Evolutionary conservation across 2,888 invertebrate genomes (phyloP).

Genomic region (Ptychoptera contaminata): DNA sequence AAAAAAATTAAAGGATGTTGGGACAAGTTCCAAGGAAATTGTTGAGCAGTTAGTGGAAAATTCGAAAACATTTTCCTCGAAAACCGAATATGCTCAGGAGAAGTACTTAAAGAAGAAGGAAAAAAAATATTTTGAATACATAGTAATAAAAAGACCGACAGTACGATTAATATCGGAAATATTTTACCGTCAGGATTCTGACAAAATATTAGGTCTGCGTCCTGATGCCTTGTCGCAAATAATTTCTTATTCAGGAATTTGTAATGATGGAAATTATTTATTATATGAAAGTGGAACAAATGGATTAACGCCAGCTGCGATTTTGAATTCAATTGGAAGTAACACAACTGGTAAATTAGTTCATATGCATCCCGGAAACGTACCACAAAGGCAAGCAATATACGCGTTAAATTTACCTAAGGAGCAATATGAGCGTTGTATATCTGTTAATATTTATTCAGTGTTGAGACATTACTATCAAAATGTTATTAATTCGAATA

Average conservation of each 20-base stretch:
- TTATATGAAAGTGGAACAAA: slow-evolving; percentile 80
- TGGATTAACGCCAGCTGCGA: slow-evolving; percentile 68
- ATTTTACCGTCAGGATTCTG: slow-evolving; percentile 63
- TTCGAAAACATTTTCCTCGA: slow-evolving; percentile 75
- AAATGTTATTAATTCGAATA: slow-evolving; percentile 28
- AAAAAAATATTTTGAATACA: slow-evolving; percentile 76
- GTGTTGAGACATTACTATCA: slow-evolving; percentile 53
- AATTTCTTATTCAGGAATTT: slow-evolving; percentile 64
- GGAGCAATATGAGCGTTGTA: slow-evolving; percentile 51
- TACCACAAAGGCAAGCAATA: slow-evolving; percentile 62
- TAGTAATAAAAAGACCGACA: slow-evolving; percentile 65
- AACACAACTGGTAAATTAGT: slow-evolving; percentile 47
- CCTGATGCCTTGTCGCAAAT: slow-evolving; percentile 83
- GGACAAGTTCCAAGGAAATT: slow-evolving; percentile 64
- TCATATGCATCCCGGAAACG: slow-evolving; percentile 67
- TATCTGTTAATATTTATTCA: slow-evolving; percentile 62
- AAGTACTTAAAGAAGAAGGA: slow-evolving; percentile 93
- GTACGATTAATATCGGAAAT: slow-evolving; percentile 70
- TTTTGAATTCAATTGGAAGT: slow-evolving; percentile 60
- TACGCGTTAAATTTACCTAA: slow-evolving; percentile 63
- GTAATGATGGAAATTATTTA: slow-evolving; percentile 58
- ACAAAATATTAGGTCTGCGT: slow-evolving; percentile 60
- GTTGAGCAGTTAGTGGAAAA: slow-evolving; percentile 77
- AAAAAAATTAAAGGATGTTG: slow-evolving; percentile 55
- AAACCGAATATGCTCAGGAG: slow-evolving; percentile 85